Evolutionary conservation across 2,113 vertebrate species (phyloP), one percentile per base, ranked within the genome.

Genomic region (Natator depressus): DNA sequence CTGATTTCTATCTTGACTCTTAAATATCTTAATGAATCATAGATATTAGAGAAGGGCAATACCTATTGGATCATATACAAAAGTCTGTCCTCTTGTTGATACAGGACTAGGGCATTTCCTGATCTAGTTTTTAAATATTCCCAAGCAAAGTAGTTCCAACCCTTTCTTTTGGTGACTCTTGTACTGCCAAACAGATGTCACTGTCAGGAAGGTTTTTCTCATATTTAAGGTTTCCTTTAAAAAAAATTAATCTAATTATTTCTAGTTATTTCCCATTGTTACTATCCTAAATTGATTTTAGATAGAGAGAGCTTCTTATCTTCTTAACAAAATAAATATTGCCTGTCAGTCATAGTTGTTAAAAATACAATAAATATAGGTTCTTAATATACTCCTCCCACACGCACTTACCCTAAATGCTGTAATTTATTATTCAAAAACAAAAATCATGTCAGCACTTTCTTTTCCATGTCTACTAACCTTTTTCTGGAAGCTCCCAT

Each of bases 1-100:
- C 10, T 78, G 3, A 81, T 5, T 11, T 80, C 4, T 5, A 1
- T 54, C 4, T 88, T 88, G 16, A 46, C 72, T 65, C 10, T 62
- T 62, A 25, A 3, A 2, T 78, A 72, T 38, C 10, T 79, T 5
- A 57, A 82, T 84, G 47, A 9, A 85, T n/a, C 62, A 96, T 87
- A 27, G 86, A 55, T 8, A 31, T 2, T 2, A 17, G 46, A 2
- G 1, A 54, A 42, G 29, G 6, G 80, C 86, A 2, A 0, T 59
- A 53, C 10, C 5, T 2, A 1, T 9, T 82, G 16, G 16, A 29
- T 4, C 88, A 10, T 35, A 53, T 47, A 16, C 35, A 42, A n/a
- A 46, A 3, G 10, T 84, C 6, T 38, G 20, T 35, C 6, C 9
- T 38, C 51, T 55, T 42, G 13, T 89, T 87, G 86, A 59, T 57